Evolutionary conservation across 2,113 vertebrate species (phyloP).

Genomic region (Arothron firmamentum): DNA sequence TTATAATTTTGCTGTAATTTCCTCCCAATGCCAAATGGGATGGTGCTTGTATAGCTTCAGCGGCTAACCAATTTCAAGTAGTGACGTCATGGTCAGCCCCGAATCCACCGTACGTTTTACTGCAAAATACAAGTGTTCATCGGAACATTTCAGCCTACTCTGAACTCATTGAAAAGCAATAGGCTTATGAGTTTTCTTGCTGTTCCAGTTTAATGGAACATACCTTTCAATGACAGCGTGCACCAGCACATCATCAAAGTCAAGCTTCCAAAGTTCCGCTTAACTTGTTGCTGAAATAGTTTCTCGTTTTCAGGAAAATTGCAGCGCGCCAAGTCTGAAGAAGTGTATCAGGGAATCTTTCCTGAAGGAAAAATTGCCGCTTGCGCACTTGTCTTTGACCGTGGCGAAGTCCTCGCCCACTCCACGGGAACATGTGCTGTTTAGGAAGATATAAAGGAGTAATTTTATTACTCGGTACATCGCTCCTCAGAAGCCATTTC

Average conservation of each 20-base stretch:
- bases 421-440: slow-evolving; percentile 75
- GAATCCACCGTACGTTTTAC: slow-evolving; percentile 56
- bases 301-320: slow-evolving; percentile 74
- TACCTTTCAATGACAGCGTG: slow-evolving; percentile 67
- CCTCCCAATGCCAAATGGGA: slow-evolving; percentile 61
- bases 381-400: slow-evolving; percentile 78
- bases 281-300: slow-evolving; percentile 77
- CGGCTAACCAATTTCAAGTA: slow-evolving; percentile 54
- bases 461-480: slow-evolving; percentile 81
- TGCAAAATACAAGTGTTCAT: slow-evolving; percentile 52
- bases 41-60: slow-evolving; percentile 45
- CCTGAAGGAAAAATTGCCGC: slow-evolving; percentile 75
- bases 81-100: slow-evolving; percentile 51
- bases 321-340: slow-evolving; percentile 66
- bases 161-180: slow-evolving; percentile 68
- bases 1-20: slow-evolving; percentile 65
- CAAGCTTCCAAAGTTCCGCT: slow-evolving; percentile 75
- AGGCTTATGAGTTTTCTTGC: slow-evolving; percentile 64
- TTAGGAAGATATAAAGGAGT: slow-evolving; percentile 82
- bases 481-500: slow-evolving; percentile 77
- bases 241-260: slow-evolving; percentile 71
- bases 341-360: slow-evolving; percentile 75
- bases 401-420: slow-evolving; percentile 72
- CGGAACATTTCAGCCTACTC: slow-evolving; percentile 56
- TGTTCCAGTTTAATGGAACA: slow-evolving; percentile 73